A percentile compares a stretch with the other conserved stretches of the same genome.
Conservation (phyloP, 2,888 invertebrate species). For the Polylopha cassiicola region DNA sequence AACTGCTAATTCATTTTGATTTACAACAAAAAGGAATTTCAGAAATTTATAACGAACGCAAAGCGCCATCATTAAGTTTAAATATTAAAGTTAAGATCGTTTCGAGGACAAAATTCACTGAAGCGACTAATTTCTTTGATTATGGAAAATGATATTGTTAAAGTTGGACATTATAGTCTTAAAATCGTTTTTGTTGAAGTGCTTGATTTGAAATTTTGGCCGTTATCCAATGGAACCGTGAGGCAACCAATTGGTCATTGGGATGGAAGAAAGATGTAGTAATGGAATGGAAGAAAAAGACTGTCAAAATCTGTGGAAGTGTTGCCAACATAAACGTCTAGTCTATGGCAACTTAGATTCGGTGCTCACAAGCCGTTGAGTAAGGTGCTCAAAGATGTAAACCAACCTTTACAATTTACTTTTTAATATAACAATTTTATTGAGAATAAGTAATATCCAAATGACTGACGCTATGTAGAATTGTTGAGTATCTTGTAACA, state of each 20-base stretch:
- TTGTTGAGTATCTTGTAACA: conserved; percentile 14
- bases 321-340: no score
- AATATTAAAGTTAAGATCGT: conserved; percentile 6
- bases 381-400: no score
- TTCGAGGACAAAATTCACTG: background rate
- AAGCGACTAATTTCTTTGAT: conserved; percentile 8
- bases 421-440: conserved; percentile 3
- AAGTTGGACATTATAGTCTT: conserved; percentile 20
- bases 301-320: no score
- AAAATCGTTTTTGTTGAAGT: conserved; percentile 18
- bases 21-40: conserved; percentile 10
- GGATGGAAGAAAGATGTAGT: conserved; percentile 18
- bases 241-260: conserved; percentile 21
- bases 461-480: conserved; percentile 4
- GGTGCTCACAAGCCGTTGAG: no score
- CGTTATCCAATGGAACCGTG: conserved; percentile 13
- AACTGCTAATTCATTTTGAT: conserved; percentile 15
- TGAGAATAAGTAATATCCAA: conserved; percentile 17
- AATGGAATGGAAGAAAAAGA: no score
- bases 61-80: conserved; percentile 7
- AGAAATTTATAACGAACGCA: conserved; percentile 8
- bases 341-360: no score
- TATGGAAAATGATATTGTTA: conserved; percentile 17
- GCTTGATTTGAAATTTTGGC: conserved; percentile 20
- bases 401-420: no score